phyloP scores from a whole-genome alignment of 2,888 invertebrate genomes.

The Caenorhabditis sp. region DNA sequence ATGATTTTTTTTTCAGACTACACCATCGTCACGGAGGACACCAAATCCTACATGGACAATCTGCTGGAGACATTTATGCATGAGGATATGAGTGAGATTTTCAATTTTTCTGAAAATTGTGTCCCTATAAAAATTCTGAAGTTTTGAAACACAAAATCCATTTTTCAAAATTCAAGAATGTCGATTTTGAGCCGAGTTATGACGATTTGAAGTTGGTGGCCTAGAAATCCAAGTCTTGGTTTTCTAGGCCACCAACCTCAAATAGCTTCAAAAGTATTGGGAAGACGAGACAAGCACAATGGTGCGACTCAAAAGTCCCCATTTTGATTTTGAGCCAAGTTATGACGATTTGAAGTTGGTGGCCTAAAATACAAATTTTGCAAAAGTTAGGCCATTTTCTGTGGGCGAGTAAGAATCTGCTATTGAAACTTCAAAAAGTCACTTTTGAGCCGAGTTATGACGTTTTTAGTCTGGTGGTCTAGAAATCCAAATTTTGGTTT shows the following conservation, averaged over 20 bases:
- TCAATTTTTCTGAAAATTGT: background rate
- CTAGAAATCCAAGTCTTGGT: background rate
- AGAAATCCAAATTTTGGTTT: background rate
- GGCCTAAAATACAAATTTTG: too few relatives aligned
- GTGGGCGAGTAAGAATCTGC: too few relatives aligned
- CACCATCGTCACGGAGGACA: constrained; percentile 45
- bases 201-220: background rate
- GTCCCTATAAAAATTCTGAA: too few relatives aligned
- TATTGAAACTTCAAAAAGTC: constrained; percentile 1
- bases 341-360: too few relatives aligned
- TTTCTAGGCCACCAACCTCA: too few relatives aligned
- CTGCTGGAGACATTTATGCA: constrained; percentile 46
- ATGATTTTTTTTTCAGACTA: constrained; percentile 38
- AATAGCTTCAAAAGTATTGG: background rate
- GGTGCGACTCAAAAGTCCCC: too few relatives aligned
- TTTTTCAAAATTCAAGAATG: background rate
- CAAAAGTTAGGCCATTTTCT: too few relatives aligned
- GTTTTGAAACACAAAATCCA: background rate
- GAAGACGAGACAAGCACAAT: background rate
- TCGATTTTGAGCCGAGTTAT: constrained; percentile 6
- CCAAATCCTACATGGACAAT: constrained; percentile 56
- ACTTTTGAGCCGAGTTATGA: constrained; percentile 1
- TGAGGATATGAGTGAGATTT: constrained; percentile 20
- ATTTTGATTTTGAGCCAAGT: too few relatives aligned
- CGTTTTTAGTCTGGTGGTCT: background rate